Evolutionary conservation across 23 tunicate species (phyloP).

Genomic region (Clavelina lepadiformis): DNA sequence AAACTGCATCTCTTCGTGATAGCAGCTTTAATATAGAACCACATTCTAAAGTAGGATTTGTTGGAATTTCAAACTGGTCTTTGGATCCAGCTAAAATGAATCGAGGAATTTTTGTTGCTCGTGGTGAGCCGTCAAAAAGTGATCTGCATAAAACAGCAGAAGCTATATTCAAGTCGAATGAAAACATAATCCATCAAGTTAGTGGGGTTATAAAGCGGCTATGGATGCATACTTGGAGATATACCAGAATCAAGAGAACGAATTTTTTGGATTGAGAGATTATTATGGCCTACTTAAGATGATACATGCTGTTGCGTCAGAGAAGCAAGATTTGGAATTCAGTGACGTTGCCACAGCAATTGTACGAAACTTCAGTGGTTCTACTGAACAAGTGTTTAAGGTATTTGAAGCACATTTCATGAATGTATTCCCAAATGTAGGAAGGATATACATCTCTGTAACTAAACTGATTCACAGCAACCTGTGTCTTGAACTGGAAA

Average conservation of each 20-base stretch:
- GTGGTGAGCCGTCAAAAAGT: conserved; percentile 25
- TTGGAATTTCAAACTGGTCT: conserved; percentile 71
- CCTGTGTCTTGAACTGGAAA: conserved; percentile 18
- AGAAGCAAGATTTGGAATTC: not conserved
- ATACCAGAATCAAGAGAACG: conserved; percentile 27
- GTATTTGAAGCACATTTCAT: conserved; percentile 7
- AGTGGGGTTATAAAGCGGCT: conserved; percentile 1
- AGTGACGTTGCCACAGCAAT: conserved; percentile 15
- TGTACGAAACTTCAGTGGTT: conserved; percentile 46
- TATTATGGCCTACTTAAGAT: conserved; percentile 55
- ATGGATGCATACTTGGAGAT: conserved; percentile 37
- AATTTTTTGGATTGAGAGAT: conserved; percentile 64
- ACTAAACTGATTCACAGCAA: conserved; percentile 20
- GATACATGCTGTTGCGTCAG: conserved; percentile 5
- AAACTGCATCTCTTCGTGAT: conserved; percentile 18
- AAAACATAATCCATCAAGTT: conserved; percentile 6
- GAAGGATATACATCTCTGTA: not conserved
- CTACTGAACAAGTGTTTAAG: not conserved
- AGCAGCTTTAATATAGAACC: not conserved
- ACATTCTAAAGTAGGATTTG: conserved; percentile 43
- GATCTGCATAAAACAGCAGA: conserved; percentile 42
- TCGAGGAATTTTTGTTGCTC: conserved; percentile 64
- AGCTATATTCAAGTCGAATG: conserved; percentile 40
- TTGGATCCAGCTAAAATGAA: conserved; percentile 72
- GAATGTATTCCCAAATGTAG: not conserved